Evolutionary conservation across 2,888 invertebrate species (phyloP), one percentile per base, ranked within the genome.

Genomic region (Gastracanthus pulcherrimus): DNA sequence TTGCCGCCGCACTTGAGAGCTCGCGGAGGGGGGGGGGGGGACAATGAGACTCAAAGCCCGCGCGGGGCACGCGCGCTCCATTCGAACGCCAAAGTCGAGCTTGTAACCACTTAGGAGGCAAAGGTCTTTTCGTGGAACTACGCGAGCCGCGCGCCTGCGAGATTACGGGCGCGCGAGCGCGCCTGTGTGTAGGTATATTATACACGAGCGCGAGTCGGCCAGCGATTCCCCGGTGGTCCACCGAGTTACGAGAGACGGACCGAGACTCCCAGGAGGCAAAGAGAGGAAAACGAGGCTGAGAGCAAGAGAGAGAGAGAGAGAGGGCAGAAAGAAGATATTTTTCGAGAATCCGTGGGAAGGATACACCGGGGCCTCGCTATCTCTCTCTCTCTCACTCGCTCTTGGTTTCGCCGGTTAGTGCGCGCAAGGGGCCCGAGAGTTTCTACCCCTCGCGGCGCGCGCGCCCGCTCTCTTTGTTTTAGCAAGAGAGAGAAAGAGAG

Each of bases 281-380:
- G 75, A 79, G 78, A 79, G 79, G 60, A 55, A 51, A 36, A 34
- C 62, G 64, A 29, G 60, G n/a, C 23, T 13, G 48, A 19, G 23
- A 19, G 19, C 6, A 11, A 26, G 55, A 7, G 23, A 26, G 55
- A 26, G 7, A 23, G 55, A 11, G 23, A 23, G 64, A 55, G 67
- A 34, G 72, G 38, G 60, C 64, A 76, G 80, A 83, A 78, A 83
- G 80, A 81, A 76, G 80, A 80, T 81, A 78, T 81, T 81, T 83
- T 78, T 81, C 81, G 75, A 76, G 80, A 81, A 83, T 83, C 81
- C 83, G 78, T 81, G 83, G 78, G 81, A 83, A 83, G 80, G 79
- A 76, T 79, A 64, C 55, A 29, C 34, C 45, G n/a, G 69, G 80
- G 72, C 77, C 77, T n/a, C n/a, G n/a, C n/a, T n/a, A n/a, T n/a